Base-by-base conservation (phyloP, 2,888 invertebrate species). In the Drosophila parthenogenetica region DNA sequence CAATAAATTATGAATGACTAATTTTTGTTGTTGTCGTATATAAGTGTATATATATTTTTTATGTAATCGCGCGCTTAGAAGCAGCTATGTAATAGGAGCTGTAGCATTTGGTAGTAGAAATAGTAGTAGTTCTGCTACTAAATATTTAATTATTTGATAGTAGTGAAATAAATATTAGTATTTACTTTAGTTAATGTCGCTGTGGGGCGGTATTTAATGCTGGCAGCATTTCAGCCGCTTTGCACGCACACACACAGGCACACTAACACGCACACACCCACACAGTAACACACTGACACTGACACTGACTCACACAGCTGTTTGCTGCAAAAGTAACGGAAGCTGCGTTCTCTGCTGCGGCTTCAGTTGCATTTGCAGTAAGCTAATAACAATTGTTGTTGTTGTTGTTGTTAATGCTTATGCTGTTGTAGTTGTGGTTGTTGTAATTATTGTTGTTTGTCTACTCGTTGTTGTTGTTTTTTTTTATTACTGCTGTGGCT, bases 1-100 rank as follows among this genome's bases (percentile, higher is more conserved):
- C 77, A 81, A 77, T 77, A 77, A 81, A 81, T 77, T 73, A 80
- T 77, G 81, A 77, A 71, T 80, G 77, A 71, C 77, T 67, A 77
- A 77, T 64, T 11, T 40, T 59, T 51, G 19, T 17, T 48, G 29
- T 58, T 48, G 19, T 40, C 7, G 29, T 29, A 29, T 29, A 29
- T 29, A 29, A 29, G 29, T 8, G 2, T 65, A 13, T 46, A 8
- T 65, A 13, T 46, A 37, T 39, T 46, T 69, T 76, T 77, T 77
- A 77, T 81, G 62, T 81, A 77, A 77, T 68, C 65, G 68, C 68
- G 42, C 57, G 45, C 69, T 40, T 17, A 57, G 46, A n/a, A 37
- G 37, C 58, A 29, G 43, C 40, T 19, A 16, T 59, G 14, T 8
- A 49, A 53, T 16, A 49, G 51, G 55, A 37, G 43, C 29, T n/a